phyloP scores from a whole-genome alignment of 2,797 vertebrate species.

The Monodelphis domestica region DNA sequence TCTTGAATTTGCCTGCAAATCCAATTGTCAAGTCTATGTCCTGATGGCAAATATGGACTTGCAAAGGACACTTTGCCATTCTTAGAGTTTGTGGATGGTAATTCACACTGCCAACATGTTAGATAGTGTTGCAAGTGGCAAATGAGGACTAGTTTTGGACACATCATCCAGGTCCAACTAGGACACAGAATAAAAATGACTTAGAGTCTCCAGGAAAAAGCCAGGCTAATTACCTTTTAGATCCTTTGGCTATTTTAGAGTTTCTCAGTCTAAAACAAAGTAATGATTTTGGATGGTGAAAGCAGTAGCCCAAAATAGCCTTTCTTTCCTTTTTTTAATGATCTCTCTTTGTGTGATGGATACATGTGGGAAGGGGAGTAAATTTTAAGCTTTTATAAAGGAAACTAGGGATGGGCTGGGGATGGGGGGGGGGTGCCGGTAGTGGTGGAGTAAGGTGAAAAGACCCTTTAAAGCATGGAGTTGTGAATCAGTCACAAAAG shows the following conservation, averaged over 20 bases:
- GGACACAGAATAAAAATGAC: conserved; percentile 31
- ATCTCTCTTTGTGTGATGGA: conserved; percentile 22
- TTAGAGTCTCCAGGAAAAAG: conserved; percentile 18
- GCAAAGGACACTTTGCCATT: not conserved
- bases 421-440: conserved; percentile 2
- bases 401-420: conserved; percentile 28
- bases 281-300: conserved; percentile 58
- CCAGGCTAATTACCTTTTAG: conserved; percentile 49
- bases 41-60: conserved; percentile 13
- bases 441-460: conserved; percentile 17
- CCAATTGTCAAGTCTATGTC: not conserved
- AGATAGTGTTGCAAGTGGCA: conserved; percentile 16
- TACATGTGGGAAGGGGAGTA: conserved; percentile 29
- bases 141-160: conserved; percentile 27
- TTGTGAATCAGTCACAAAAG: conserved; percentile 9
- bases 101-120: conserved; percentile 1
- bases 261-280: conserved; percentile 52
- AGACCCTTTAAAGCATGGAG: not conserved
- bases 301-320: conserved; percentile 40
- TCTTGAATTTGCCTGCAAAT: conserved; percentile 19
- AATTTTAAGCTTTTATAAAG: conserved; percentile 53
- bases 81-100: conserved; percentile 20
- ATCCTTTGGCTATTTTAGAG: conserved; percentile 37
- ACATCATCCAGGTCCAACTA: not conserved
- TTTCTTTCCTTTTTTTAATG: conserved; percentile 31